Percentiles rank a stretch among this genome's conserved stretches.
phyloP scores from a whole-genome alignment of 2,888 invertebrate genomes.

The Ectemnius continuus region DNA sequence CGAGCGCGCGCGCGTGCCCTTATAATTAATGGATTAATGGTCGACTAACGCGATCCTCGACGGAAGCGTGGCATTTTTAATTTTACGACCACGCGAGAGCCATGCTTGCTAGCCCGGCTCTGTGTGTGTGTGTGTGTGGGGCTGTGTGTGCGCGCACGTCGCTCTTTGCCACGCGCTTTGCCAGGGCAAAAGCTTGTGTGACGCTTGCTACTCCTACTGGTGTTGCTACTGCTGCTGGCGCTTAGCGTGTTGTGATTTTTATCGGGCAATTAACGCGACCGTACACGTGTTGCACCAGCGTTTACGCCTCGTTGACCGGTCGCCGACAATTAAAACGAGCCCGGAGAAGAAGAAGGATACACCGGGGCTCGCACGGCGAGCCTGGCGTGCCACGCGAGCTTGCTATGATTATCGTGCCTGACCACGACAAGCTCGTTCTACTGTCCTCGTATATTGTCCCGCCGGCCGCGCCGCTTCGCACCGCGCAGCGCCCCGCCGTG shows the following conservation, averaged over 20 bases:
- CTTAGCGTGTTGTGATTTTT: constrained; percentile 77
- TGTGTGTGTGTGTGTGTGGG: constrained; percentile 6
- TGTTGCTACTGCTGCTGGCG: constrained; percentile 14
- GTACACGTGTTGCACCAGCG: constrained; percentile 74
- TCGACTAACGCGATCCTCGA: constrained; percentile 67
- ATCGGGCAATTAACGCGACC: constrained; percentile 78
- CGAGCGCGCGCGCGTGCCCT: constrained; percentile 58
- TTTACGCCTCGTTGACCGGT: constrained; percentile 73
- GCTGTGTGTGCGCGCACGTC: constrained; percentile 13
- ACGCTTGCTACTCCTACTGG: constrained; percentile 27
- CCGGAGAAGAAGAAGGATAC: constrained; percentile 52
- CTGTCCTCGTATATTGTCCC: constrained; percentile 29
- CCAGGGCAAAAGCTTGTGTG: constrained; percentile 16
- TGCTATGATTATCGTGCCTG: neutral
- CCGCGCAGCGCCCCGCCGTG: too few species aligned
- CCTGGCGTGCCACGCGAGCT: constrained; percentile 6
- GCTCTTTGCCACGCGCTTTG: constrained; percentile 8
- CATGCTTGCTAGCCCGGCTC: neutral
- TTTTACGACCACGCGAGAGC: constrained; percentile 66
- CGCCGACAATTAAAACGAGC: constrained; percentile 61
- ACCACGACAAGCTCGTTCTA: constrained; percentile 3
- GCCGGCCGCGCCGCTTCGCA: too few species aligned
- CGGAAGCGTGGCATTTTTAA: constrained; percentile 68
- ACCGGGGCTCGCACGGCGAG: constrained; percentile 25
- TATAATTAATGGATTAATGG: constrained; percentile 68